Base-by-base conservation (phyloP, 2,113 vertebrate genomes). In the Progne subis region DNA sequence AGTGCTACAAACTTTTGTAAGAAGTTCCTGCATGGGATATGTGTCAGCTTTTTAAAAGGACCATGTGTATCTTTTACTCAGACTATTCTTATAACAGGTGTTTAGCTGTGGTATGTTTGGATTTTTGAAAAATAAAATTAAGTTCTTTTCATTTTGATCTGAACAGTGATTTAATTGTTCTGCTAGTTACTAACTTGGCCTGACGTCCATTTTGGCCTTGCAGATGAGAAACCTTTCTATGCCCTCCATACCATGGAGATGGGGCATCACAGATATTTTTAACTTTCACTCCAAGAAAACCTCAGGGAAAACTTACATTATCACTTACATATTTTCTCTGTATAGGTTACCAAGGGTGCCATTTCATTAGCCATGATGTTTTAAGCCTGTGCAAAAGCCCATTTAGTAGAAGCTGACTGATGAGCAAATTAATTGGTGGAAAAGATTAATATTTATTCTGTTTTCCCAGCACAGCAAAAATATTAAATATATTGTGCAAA, bases 361-460 rank as follows among this genome's bases (percentile, higher is more conserved):
- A 34, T 93, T 97, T 80, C 57, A 82, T 96, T 96, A 96, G 93
- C 91, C 39, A 83, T 78, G 92, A 46, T 72, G 46, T 71, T 69
- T 68, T 81, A 94, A 53, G 81, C 76, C 47, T 95, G 28, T 95
- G 86, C 74, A 94, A 95, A 96, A 97, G 71, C 59, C 72, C 79
- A 64, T 95, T 97, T 90, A 83, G 75, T 88, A 94, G 88, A 89
- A 67, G 57, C 72, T 95, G 89, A 94, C 87, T 96, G 88, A 97
- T 96, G 70, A 92, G 88, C 60, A 95, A 86, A 95, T 96, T 97
- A 97, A 97, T 94, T 94, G 86, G 77, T 92, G 83, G 85, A 90
- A 85, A 88, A 96, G 67, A 97, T 95, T 96, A 95, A 95, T 97
- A 97, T 95, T 98, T 97, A 94, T 92, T 90, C 69, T 95, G 86